phyloP scores from a whole-genome alignment of 2,113 vertebrate species.

The Colistium nudipinnis region DNA sequence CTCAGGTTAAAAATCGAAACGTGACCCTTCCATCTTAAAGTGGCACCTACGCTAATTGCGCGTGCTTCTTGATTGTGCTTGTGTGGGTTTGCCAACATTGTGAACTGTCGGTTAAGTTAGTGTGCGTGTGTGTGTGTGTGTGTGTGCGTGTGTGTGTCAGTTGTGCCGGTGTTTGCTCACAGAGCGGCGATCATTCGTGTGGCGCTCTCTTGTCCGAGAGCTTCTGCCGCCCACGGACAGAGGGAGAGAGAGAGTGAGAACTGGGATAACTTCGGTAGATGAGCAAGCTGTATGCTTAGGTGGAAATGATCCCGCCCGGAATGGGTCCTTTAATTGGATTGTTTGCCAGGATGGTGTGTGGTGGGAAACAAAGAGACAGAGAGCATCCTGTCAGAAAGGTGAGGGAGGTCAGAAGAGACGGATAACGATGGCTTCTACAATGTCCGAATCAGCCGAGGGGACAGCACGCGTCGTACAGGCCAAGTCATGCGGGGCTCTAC shows the following conservation, averaged over 20 bases:
- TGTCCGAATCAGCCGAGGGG: constrained; percentile 35
- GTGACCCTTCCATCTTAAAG: too few species aligned
- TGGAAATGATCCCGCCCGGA: constrained; percentile 12
- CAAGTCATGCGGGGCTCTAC: not conserved
- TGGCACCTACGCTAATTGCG: too few species aligned
- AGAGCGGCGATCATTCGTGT: constrained; percentile 30
- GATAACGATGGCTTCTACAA: constrained; percentile 35
- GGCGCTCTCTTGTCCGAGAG: constrained; percentile 39
- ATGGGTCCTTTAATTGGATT: constrained; percentile 38
- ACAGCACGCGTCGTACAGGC: not conserved
- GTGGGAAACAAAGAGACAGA: constrained; percentile 11
- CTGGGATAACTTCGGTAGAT: not conserved
- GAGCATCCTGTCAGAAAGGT: constrained; percentile 36
- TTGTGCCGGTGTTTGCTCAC: constrained; percentile 43
- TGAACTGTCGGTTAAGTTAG: too few species aligned
- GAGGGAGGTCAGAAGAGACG: constrained; percentile 1
- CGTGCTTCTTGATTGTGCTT: too few species aligned
- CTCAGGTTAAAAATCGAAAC: too few species aligned
- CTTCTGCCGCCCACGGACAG: constrained; percentile 43
- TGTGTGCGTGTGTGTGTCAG: not conserved
- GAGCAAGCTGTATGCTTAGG: not conserved
- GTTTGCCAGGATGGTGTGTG: constrained; percentile 35
- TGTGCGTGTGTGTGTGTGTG: not conserved
- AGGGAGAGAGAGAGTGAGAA: not conserved
- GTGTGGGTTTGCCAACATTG: too few species aligned